Evolutionary conservation across 2,113 vertebrate genomes (phyloP), one percentile per base, ranked within the genome.

Genomic region (Bucco capensis): DNA sequence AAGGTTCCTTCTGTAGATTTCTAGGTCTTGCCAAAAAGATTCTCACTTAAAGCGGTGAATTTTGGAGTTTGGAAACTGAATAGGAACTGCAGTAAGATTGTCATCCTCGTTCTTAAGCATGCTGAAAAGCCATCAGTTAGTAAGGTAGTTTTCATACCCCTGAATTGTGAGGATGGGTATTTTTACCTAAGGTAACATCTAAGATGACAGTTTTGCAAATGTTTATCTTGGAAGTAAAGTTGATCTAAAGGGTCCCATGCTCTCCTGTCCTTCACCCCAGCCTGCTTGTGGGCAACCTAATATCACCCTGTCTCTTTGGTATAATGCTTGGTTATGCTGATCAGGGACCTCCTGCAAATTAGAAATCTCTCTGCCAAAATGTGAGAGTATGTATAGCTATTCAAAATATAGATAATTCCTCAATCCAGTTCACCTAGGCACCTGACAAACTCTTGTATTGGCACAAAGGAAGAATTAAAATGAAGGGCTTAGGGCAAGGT

Each of bases 401-500:
- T 78, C 42, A 64, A 77, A 79, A 47, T 61, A 64, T 1, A 54
- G 44, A 12, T 58, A 2, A 60, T 69, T 90, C 61, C 81, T 84
- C 57, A 35, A 1, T 40, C 80, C 58, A 22, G 30, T 37, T 83
- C 80, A 49, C 42, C 30, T 83, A 50, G 58, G 33, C 37, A 42
- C 44, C 60, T 47, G 56, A 35, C 73, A 88, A 81, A 62, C 51
- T 61, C 74, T 62, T 56, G n/a, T 60, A 21, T 44, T 86, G 81
- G 89, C 81, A 92, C 54, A 82, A 83, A 78, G 0, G 8, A 42
- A 13, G 54, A 61, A 69, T 90, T 84, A 6, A 60, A 90, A 65
- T 65, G 57, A 61, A 92, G 61, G 70, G 66, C 86, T 95, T 35
- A n/a, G 49, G 76, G 61, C 91, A 93, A 94, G 91, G 91, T 87